Conservation (phyloP, 2,888 invertebrate species). For the Sarcophaga carnaria region DNA sequence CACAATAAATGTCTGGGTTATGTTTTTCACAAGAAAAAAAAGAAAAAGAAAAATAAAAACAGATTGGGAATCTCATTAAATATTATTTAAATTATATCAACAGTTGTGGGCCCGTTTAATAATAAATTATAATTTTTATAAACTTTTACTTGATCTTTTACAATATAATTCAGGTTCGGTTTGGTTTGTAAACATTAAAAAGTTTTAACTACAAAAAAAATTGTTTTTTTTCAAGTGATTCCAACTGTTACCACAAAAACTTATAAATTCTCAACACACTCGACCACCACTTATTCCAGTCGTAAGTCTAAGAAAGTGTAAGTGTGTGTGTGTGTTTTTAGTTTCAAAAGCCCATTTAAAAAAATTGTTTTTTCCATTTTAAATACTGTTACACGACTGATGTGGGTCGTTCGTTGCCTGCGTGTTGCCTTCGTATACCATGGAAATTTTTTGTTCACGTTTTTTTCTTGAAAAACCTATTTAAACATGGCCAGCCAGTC, state of each 20-base stretch:
- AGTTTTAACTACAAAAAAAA: not conserved
- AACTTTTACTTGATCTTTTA: not conserved
- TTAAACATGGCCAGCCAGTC: constrained; percentile 2
- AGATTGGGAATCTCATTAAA: not conserved
- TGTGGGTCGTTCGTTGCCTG: not conserved
- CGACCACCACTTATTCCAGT: not conserved
- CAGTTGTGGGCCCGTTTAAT: not conserved
- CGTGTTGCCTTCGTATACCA: too few species aligned
- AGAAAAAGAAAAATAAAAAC: too few species aligned
- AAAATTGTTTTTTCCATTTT: not conserved
- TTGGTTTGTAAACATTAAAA: not conserved
- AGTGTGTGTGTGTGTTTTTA: too few species aligned
- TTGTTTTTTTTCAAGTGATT: not conserved
- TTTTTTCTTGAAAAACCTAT: not conserved
- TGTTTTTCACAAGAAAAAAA: too few species aligned
- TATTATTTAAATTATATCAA: not conserved
- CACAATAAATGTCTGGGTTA: too few species aligned
- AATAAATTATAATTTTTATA: not conserved
- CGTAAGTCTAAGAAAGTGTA: not conserved
- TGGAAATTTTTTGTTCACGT: too few species aligned
- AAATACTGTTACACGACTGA: not conserved
- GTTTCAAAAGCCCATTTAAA: not conserved
- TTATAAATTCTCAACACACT: not conserved
- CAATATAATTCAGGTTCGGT: too few species aligned
- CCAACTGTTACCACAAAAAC: not conserved